Evolutionary conservation across 92 coral and sea anemone genomes (phyloP).

Genomic region (Siderastrea radians): DNA sequence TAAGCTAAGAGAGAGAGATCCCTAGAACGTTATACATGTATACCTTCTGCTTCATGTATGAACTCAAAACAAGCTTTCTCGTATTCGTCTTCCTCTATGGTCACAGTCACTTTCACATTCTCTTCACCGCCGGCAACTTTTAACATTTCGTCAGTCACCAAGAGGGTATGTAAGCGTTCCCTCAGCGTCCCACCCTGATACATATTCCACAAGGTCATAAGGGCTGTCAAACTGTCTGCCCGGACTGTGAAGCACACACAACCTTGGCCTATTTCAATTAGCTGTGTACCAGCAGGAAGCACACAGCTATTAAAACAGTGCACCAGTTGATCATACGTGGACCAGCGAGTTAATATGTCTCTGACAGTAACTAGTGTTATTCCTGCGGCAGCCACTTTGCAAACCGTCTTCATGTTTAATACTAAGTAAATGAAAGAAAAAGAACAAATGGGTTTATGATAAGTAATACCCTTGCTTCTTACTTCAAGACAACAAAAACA

Average conservation of each 20-base stretch:
- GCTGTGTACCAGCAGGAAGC: conserved; percentile 25
- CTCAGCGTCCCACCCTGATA: conserved; percentile 11
- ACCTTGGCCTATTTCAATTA: conserved; percentile 1
- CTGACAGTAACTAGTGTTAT: background rate
- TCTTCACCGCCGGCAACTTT: conserved; percentile 15
- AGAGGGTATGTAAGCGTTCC: background rate
- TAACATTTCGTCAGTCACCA: conserved; percentile 15
- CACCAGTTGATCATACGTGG: background rate
- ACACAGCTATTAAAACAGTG: background rate
- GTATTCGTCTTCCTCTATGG: conserved; percentile 14
- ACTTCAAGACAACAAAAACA: too few species aligned
- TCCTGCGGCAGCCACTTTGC: conserved; percentile 14
- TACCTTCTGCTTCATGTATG: conserved; percentile 5
- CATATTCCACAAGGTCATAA: conserved; percentile 20
- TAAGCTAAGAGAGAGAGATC: too few species aligned
- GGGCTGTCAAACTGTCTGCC: conserved; percentile 23
- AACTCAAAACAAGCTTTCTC: conserved; percentile 26
- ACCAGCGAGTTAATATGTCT: background rate
- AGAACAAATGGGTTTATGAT: too few species aligned
- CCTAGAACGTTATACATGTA: too few species aligned
- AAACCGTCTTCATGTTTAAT: conserved; percentile 21
- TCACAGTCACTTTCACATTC: conserved; percentile 10
- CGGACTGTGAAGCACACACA: conserved; percentile 17
- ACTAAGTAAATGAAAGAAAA: background rate
- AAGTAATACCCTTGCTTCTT: too few species aligned